Conservation (phyloP, 2,888 invertebrate species). For the Copidosoma aretas region DNA sequence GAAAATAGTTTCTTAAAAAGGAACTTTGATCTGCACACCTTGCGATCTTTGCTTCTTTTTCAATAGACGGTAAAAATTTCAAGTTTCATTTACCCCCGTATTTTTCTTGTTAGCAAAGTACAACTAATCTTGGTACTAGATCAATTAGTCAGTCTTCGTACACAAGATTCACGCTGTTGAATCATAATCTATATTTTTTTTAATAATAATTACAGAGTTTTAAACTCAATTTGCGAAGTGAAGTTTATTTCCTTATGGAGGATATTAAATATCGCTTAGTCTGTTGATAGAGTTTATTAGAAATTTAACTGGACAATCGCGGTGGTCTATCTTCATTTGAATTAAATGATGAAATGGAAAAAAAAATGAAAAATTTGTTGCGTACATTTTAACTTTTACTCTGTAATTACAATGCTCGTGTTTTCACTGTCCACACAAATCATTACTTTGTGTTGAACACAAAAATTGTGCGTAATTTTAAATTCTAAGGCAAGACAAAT, state of each 20-base stretch:
- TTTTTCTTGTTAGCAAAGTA: constrained; percentile 11
- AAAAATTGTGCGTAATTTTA: constrained; percentile 22
- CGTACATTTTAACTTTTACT: neutral
- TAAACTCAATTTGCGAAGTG: neutral
- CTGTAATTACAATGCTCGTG: no score
- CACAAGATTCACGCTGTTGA: neutral
- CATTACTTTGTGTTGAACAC: constrained; percentile 8
- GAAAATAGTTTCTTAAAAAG: neutral
- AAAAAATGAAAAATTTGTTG: constrained; percentile 32
- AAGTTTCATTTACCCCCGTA: constrained; percentile 11
- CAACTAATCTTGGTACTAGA: constrained; percentile 16
- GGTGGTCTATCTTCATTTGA: neutral
- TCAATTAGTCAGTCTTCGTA: constrained; percentile 18
- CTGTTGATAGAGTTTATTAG: constrained; percentile 14
- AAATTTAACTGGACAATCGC: neutral
- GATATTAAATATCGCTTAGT: constrained; percentile 24
- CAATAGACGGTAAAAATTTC: constrained; percentile 14
- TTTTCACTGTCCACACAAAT: no score
- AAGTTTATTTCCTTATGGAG: neutral
- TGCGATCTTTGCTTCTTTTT: constrained; percentile 22
- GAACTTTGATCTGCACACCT: constrained; percentile 1
- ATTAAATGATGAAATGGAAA: neutral
- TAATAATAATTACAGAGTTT: neutral
- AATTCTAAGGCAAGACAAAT: neutral
- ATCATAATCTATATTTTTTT: no score